Evolutionary conservation across 2,797 vertebrate species (phyloP).

Genomic region (Spinus olivaceus): DNA sequence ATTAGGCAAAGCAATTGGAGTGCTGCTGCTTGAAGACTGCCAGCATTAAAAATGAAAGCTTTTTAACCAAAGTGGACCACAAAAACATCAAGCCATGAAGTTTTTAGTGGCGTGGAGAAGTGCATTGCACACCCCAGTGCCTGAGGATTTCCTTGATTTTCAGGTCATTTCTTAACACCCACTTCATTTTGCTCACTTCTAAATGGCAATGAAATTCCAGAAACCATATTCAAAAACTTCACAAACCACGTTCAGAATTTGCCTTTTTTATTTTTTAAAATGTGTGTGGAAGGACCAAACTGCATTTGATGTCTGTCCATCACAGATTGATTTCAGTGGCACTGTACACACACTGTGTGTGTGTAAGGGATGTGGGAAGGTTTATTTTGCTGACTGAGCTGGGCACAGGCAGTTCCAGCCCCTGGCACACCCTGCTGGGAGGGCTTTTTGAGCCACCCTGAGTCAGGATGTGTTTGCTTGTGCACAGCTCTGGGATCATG

Average conservation of each 20-base stretch:
- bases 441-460: not conserved
- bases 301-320: not conserved
- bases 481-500: not conserved
- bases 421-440: not conserved
- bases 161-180: not conserved
- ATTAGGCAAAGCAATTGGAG: not conserved
- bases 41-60: not conserved
- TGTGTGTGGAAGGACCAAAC: not conserved
- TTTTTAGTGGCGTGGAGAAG: not conserved
- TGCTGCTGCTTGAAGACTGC: not conserved
- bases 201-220: not conserved
- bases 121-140: not conserved
- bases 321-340: not conserved
- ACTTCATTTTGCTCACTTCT: not conserved
- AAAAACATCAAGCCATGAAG: not conserved
- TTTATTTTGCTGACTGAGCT: not conserved
- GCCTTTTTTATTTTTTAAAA: not conserved
- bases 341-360: not conserved
- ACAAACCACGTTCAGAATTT: not conserved
- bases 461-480: not conserved
- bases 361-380: not conserved
- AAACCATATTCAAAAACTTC: not conserved
- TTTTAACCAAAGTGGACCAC: not conserved
- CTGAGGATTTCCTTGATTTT: not conserved
- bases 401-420: not conserved